Base-by-base conservation (phyloP, 2,888 invertebrate species). In the Drosophila paucipuncta region DNA sequence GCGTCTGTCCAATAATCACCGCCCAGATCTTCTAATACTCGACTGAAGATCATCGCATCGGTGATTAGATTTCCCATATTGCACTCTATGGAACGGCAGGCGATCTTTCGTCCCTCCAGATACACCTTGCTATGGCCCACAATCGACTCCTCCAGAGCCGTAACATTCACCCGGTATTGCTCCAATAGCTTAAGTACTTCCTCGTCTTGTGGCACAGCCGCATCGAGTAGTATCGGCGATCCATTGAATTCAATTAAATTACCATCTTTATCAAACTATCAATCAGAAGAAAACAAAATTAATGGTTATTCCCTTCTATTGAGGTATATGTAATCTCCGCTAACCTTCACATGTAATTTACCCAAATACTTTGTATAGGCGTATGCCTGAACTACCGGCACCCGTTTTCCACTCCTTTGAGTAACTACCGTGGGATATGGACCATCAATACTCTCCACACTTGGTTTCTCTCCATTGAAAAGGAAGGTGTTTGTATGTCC, bases 341-440 rank as follows among this genome's bases (percentile, higher is more conserved):
- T 30, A 52, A 93, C 93, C 81, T 80, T 95, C 78, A 95, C 90
- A 68, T 95, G 95, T 30, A 98, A 93, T 86, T 95, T 95, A 0
- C 98, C 98, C 71, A 98, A 94, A 92, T 98, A 98, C 94, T 98
- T 98, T 1, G 98, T 98, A 89, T 96, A 97, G 1, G 97, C 97
- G 89, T 96, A 98, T 2, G 97, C 98, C 93, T 98, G 98, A 0
- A 98, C 97, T 0, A 97, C 97, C 1, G 97, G 97, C 2, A 96
- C 97, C 71, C 94, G 93, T 92, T 96, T 96, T 1, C 97, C 97
- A 63, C 94, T 95, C n/a, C 92, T 80, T 93, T 97, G 97, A 16
- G 93, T 94, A 0, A 98, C 94, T 52, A 96, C 93, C 0, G 95
- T 95, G 0, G 98, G 98, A 93, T 98, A 98, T 0, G 95, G 94